Evolutionary conservation across 2,113 vertebrate genomes (phyloP).

Genomic region (Nematolebias whitei): DNA sequence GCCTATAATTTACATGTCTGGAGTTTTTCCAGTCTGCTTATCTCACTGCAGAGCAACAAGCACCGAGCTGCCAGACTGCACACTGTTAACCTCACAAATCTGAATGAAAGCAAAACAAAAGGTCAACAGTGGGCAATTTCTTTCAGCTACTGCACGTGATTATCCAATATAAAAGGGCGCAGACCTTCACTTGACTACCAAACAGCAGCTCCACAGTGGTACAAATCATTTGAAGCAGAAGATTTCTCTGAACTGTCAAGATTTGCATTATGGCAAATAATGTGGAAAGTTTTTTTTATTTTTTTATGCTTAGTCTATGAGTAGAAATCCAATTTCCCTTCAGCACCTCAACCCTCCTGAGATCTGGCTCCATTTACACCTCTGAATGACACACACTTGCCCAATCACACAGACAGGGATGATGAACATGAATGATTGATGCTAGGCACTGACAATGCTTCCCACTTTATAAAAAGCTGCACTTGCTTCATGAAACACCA

Average conservation of each 20-base stretch:
- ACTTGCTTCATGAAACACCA: conserved; percentile 35
- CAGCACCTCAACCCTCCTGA: conserved; percentile 26
- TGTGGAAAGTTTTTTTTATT: conserved; percentile 41
- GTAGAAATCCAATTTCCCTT: conserved; percentile 32
- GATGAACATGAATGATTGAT: conserved; percentile 59
- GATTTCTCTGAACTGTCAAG: neutral
- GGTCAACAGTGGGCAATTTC: conserved; percentile 35
- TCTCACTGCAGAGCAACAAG: conserved; percentile 64
- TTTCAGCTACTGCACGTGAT: conserved; percentile 22
- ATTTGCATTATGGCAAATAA: conserved; percentile 27
- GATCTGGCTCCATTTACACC: conserved; percentile 60
- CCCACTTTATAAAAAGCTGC: conserved; percentile 31
- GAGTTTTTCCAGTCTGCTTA: conserved; percentile 60
- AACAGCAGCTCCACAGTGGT: neutral
- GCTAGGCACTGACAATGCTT: conserved; percentile 21
- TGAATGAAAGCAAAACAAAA: conserved; percentile 39
- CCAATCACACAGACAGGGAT: conserved; percentile 27
- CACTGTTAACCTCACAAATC: conserved; percentile 31
- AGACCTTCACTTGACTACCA: conserved; percentile 9
- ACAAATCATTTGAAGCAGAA: conserved; percentile 28
- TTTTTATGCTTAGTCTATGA: conserved; percentile 24
- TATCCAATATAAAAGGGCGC: conserved; percentile 19
- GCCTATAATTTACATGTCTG: conserved; percentile 62
- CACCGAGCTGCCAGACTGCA: conserved; percentile 34
- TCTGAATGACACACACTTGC: conserved; percentile 54